Evolutionary conservation across 2,888 invertebrate genomes (phyloP), one percentile per base, ranked within the genome.

Genomic region (Bedellia somnulentella): DNA sequence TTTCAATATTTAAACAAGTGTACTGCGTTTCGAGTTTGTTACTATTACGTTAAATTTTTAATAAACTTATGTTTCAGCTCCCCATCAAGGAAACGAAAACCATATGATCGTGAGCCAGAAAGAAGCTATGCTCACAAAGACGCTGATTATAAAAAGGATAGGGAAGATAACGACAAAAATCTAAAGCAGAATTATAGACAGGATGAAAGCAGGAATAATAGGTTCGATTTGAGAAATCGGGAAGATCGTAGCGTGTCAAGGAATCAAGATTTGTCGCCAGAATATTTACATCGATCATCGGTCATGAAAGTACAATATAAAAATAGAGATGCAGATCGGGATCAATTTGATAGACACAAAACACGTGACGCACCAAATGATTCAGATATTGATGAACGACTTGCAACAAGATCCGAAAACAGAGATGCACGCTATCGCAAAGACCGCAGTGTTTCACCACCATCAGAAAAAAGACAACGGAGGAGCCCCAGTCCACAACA

Each of bases 251-350:
- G 47, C 43, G 43, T 15, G 17, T 55, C 61, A 0, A 31, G 38
- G 1, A 53, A 55, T 3, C 44, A 50, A 1, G 52, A 55, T 24
- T 39, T 48, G 1, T 64, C 68, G 2, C 58, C 61, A 0, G 62
- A 60, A 16, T 44, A 47, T 24, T 48, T 43, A 21, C 63, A 60
- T 10, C 53, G 53, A 29, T 70, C 68, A 2, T 55, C 55, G 37
- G 61, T 67, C 24, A 61, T 61, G 26, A 68, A 64, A 44, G 39
- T 64, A 21, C 55, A 57, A 10, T 62, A 64, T 39, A 62, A 49
- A 33, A 52, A 41, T 24, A 47, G 54, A 3, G 61, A 60, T 27
- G 38, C 52, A 1, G 53, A 58, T 0, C 43, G 38, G 33, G 62
- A 59, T 5, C 47, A 42, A 23, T 31, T 43, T 1, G 59, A 60